Conservation (phyloP, 2,797 vertebrate genomes). For the Poecilia velifera region DNA sequence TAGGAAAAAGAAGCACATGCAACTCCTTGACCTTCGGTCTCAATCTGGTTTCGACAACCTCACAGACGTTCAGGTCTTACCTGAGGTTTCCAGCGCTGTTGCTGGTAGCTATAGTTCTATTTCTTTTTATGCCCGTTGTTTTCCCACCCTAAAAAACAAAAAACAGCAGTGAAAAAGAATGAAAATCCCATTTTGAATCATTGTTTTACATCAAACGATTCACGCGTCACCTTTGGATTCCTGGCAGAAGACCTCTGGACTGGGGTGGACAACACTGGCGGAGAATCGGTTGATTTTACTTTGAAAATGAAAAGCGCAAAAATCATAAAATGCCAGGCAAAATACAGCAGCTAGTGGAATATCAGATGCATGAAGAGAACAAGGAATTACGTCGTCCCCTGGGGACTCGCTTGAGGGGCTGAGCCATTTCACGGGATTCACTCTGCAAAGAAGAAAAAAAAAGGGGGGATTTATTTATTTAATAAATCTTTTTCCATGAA, state of each 20-base stretch:
- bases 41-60: neutral
- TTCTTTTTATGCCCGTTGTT: conserved; percentile 26
- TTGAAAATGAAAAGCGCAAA: fast-evolving
- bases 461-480: neutral
- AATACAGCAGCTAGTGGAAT: neutral
- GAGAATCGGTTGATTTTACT: conserved; percentile 44
- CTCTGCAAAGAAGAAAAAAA: conserved; percentile 44
- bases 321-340: neutral
- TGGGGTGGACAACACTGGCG: neutral
- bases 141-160: conserved; percentile 37
- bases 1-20: neutral
- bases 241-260: conserved; percentile 39
- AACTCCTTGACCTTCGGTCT: neutral
- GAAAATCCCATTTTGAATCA: neutral
- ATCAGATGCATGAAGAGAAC: neutral
- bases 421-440: conserved; percentile 56
- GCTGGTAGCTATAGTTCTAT: conserved; percentile 38
- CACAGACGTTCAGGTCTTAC: conserved; percentile 20
- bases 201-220: neutral
- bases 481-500: neutral
- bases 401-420: conserved; percentile 41
- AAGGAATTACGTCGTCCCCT: conserved; percentile 63
- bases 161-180: neutral
- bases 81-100: conserved; percentile 70
- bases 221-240: conserved; percentile 39